Conservation (phyloP, 2,888 invertebrate genomes). For the Melinaea menophilus region DNA sequence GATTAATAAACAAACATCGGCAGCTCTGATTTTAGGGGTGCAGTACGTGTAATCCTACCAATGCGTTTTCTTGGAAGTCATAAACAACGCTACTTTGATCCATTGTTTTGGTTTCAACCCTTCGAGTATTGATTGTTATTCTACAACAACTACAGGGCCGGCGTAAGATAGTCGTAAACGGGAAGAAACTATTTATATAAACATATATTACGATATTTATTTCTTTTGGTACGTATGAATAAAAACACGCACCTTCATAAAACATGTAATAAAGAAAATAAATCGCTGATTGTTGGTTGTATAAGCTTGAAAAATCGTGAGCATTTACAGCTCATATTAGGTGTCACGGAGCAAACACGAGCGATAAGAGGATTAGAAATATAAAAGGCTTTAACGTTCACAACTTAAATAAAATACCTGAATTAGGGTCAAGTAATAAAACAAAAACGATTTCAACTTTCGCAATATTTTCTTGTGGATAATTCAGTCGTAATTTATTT, state of each 20-base stretch:
- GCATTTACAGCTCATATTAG: constrained; percentile 20
- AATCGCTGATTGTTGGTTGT: constrained; percentile 9
- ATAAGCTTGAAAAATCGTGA: constrained; percentile 25
- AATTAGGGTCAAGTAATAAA: constrained; percentile 8
- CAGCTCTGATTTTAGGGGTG: constrained; percentile 22
- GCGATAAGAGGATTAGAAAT: constrained; percentile 28
- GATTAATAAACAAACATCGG: constrained; percentile 35
- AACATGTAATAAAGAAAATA: constrained; percentile 16
- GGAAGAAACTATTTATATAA: not conserved
- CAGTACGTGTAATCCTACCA: constrained; percentile 15
- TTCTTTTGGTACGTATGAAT: not conserved
- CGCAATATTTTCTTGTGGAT: not conserved
- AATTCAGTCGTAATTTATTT: too few relatives aligned
- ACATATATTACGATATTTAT: not conserved
- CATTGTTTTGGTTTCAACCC: constrained; percentile 2
- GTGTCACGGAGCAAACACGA: constrained; percentile 15
- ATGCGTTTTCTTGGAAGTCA: constrained; percentile 16
- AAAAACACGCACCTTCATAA: constrained; percentile 4
- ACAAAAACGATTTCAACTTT: not conserved
- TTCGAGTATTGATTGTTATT: constrained; percentile 1
- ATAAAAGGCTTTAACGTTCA: constrained; percentile 23
- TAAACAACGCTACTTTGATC: constrained; percentile 5
- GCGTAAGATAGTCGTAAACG: not conserved
- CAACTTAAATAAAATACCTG: constrained; percentile 17
- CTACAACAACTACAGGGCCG: not conserved